Percentiles rank a stretch among this genome's conserved stretches.
phyloP scores from a whole-genome alignment of 2,113 vertebrate species.

The Poeciliopsis occidentalis region DNA sequence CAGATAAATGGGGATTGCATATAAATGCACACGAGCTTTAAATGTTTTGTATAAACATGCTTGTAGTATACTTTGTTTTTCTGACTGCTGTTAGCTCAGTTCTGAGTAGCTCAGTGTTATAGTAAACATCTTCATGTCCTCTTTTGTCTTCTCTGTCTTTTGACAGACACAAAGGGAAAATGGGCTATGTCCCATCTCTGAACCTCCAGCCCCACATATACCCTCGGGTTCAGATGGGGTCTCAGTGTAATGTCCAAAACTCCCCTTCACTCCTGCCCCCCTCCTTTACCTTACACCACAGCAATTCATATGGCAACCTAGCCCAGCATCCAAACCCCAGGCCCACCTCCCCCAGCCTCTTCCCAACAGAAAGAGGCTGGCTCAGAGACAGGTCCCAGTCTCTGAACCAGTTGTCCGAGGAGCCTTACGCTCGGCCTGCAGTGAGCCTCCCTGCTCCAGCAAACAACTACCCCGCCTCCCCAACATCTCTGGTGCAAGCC shows the following conservation, averaged over 20 bases:
- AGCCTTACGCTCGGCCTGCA: neutral
- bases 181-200: conserved; percentile 85
- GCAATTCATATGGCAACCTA: conserved; percentile 63
- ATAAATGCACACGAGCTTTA: no score
- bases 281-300: conserved; percentile 29
- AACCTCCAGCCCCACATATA: conserved; percentile 82
- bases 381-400: conserved; percentile 58
- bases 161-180: conserved; percentile 77
- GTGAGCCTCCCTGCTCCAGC: rapidly evolving
- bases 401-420: conserved; percentile 3
- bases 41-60: no score
- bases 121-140: neutral
- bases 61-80: no score
- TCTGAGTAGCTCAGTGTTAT: neutral
- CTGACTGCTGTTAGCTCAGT: no score
- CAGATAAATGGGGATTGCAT: no score
- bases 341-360: neutral
- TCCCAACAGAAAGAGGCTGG: neutral
- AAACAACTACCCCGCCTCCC: rapidly evolving
- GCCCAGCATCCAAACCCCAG: neutral
- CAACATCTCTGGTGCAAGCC: neutral
- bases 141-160: neutral
- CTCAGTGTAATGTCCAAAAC: neutral
- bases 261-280: conserved; percentile 14
- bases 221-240: conserved; percentile 70